phyloP scores from a whole-genome alignment of 2,797 vertebrate genomes.

The Anabas testudineus region DNA sequence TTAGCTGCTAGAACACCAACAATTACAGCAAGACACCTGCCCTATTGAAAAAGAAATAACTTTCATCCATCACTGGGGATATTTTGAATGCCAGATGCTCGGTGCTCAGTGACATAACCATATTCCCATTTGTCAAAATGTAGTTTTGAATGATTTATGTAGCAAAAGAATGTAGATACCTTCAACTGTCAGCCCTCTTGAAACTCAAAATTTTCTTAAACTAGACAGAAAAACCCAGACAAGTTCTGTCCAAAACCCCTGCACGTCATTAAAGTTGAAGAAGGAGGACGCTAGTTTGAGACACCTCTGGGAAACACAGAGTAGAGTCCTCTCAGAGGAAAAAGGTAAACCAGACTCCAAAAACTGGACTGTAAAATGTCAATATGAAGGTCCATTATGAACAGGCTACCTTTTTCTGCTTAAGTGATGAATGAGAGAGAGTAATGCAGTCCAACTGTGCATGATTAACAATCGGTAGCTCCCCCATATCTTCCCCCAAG shows the following conservation, averaged over 20 bases:
- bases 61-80: constrained; percentile 46
- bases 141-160: constrained; percentile 53
- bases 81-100: constrained; percentile 36
- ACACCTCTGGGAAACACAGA: constrained; percentile 23
- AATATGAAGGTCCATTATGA: constrained; percentile 52
- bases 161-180: constrained; percentile 33
- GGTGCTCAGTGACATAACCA: constrained; percentile 28
- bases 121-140: constrained; percentile 46
- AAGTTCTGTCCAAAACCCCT: constrained; percentile 22
- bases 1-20: constrained; percentile 9
- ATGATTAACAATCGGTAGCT: constrained; percentile 56
- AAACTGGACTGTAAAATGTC: constrained; percentile 53
- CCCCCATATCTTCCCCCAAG: constrained; percentile 49
- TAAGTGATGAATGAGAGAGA: constrained; percentile 28
- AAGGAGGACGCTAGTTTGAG: constrained; percentile 2
- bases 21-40: constrained; percentile 16
- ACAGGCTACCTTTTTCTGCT: constrained; percentile 44
- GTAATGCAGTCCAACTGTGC: constrained; percentile 28
- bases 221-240: neutral
- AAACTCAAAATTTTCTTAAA: constrained; percentile 19
- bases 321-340: constrained; percentile 31
- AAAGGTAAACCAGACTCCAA: constrained; percentile 40
- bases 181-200: constrained; percentile 24
- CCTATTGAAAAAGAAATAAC: constrained; percentile 35
- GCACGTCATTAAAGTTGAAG: neutral